Conservation (phyloP, 2,113 vertebrate genomes). For the Burhinus oedicnemus region DNA sequence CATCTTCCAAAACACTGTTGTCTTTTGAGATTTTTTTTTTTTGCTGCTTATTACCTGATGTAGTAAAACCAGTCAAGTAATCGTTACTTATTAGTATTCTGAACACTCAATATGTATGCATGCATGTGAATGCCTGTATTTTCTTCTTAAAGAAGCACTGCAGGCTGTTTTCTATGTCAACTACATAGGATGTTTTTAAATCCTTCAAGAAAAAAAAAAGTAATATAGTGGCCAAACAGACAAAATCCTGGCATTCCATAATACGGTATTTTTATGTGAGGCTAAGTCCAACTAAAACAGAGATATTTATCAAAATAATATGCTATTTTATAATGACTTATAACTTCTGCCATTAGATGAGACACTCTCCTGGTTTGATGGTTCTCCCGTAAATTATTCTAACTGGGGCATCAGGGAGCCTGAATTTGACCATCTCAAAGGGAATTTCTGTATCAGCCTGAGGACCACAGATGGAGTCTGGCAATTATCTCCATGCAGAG, state of each 20-base stretch:
- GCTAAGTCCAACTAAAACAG: neutral
- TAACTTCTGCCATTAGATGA: slow-evolving; percentile 74
- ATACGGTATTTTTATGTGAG: neutral
- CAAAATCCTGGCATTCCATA: neutral
- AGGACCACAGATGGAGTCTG: slow-evolving; percentile 82
- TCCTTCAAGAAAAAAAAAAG: neutral
- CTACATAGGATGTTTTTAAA: neutral
- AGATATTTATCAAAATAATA: neutral
- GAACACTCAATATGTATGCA: neutral
- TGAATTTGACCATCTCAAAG: slow-evolving; percentile 66
- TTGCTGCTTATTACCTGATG: neutral
- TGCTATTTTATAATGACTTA: neutral
- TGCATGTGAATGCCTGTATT: neutral
- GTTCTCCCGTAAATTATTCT: slow-evolving; percentile 81
- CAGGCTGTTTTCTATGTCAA: neutral
- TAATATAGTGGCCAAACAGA: neutral
- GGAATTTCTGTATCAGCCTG: slow-evolving; percentile 80
- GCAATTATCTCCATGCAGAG: slow-evolving; percentile 80
- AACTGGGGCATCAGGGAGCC: slow-evolving; percentile 86
- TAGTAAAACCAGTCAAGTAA: neutral
- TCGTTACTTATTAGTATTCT: neutral
- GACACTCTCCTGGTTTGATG: slow-evolving; percentile 84
- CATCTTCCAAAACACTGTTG: neutral
- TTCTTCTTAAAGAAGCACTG: neutral
- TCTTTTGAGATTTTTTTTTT: neutral